A percentile compares a stretch with the other conserved stretches of the same genome.
phyloP scores from a whole-genome alignment of 2,113 vertebrate species.

The Tachuris rubrigastra region DNA sequence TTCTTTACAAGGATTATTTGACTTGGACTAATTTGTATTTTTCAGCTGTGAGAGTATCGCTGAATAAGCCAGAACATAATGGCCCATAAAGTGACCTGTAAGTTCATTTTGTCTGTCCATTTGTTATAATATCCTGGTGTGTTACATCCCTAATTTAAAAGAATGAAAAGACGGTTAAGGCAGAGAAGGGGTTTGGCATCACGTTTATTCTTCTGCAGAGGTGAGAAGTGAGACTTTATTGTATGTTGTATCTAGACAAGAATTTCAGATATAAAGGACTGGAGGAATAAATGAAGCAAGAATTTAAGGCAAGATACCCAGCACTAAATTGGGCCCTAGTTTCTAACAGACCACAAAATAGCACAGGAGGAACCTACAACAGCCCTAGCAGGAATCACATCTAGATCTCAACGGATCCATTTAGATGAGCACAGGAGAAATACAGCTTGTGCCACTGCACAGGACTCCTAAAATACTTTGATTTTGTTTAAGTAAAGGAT shows the following conservation, averaged over 20 bases:
- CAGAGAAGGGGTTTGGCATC: neutral
- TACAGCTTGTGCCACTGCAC: neutral
- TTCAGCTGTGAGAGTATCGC: neutral
- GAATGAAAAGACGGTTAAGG: neutral
- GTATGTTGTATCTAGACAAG: neutral
- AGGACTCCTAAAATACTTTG: neutral
- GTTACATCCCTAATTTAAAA: neutral
- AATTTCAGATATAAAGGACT: neutral
- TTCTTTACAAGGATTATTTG: neutral
- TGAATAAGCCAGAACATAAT: neutral
- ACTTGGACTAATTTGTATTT: neutral
- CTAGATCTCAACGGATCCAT: neutral
- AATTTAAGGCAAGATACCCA: neutral
- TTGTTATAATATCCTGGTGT: neutral
- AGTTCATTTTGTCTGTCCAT: neutral
- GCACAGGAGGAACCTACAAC: neutral
- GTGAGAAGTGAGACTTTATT: neutral
- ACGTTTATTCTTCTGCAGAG: neutral
- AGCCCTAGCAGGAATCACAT: neutral
- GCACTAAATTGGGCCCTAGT: neutral
- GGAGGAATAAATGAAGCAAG: neutral
- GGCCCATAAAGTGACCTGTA: neutral
- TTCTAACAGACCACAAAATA: neutral
- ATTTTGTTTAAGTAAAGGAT: neutral
- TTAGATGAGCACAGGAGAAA: neutral